A percentile compares a stretch with the other conserved stretches of the same genome.
Evolutionary conservation across 2,888 invertebrate species (phyloP).

Genomic region (Drosophila vallismaia): DNA sequence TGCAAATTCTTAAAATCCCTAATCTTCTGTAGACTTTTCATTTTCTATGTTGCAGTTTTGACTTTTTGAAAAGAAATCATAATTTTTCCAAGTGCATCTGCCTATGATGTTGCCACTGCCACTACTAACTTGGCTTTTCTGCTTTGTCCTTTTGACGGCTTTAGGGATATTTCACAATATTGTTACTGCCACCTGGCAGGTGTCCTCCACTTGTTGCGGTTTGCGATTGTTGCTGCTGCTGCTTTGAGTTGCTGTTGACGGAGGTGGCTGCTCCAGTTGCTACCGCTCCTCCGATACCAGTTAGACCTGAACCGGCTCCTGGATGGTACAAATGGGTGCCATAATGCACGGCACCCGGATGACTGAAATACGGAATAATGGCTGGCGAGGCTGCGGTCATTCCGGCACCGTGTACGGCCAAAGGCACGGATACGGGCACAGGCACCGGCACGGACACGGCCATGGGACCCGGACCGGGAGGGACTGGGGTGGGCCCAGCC

Average conservation of each 20-base stretch:
- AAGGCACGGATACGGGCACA: constrained; percentile 3
- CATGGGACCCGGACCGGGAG: constrained; percentile 11
- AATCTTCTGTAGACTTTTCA: too few species aligned
- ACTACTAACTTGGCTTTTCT: constrained; percentile 13
- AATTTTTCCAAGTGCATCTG: constrained; percentile 8
- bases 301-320: constrained; percentile 44
- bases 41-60: too few species aligned
- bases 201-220: constrained; percentile 61
- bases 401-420: neutral
- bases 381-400: constrained; percentile 53
- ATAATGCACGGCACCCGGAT: constrained; percentile 80
- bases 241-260: constrained; percentile 24
- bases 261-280: constrained; percentile 10
- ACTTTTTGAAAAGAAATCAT: too few species aligned
- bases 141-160: constrained; percentile 14
- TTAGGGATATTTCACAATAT: constrained; percentile 80
- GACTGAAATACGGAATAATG: constrained; percentile 73
- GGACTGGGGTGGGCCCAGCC: constrained; percentile 21
- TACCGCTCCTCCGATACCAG: constrained; percentile 33
- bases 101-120: constrained; percentile 16
- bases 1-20: too few species aligned
- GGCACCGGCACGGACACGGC: constrained; percentile 16
- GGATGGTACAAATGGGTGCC: constrained; percentile 81
- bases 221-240: constrained; percentile 47
- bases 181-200: constrained; percentile 60